Base-by-base conservation (phyloP, 2,113 vertebrate genomes). In the Pagrus major region DNA sequence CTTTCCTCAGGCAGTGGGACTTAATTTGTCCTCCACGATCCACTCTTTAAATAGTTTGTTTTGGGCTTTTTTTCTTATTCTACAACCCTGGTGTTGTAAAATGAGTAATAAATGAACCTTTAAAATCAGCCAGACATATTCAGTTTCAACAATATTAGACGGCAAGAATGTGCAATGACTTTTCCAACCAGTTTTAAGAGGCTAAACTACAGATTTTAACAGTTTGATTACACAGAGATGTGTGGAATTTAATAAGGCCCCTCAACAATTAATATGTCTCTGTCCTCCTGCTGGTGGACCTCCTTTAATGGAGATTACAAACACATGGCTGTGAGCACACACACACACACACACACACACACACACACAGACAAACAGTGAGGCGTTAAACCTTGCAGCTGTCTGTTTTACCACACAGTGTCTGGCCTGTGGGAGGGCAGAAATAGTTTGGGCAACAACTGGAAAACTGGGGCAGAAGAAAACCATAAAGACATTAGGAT, bases 381-480 rank as follows among this genome's bases (percentile, higher is more conserved):
- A 51, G 37, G 42, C 10, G 54, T 80, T 82, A 84, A 84, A 82
- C 52, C 46, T 80, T 76, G 91, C 95, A 95, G 94, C 94, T 95
- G 92, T 93, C 88, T 61, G 68, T 69, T 47, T 75, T 59, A 91
- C 72, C 78, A 79, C 76, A 84, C 80, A 85, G 41, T 65, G 55
- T 39, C 66, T 61, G 76, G 27, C 44, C 68, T 72, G 46, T 68
- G 71, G 29, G 44, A 55, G 59, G 65, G 35, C 49, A 76, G 60
- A 88, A 92, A 91, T 78, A 89, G 71, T 54, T 69, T 35, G 27
- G 41, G 20, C 66, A 76, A 54, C 46, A 59, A 72, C 23, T 76
- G 41, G 41, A 42, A 42, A 42, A 42, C 41, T 14, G 41, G 41
- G 41, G 15, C 41, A 42, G n/a, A n/a, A n/a, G n/a, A 42, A 5